Conservation (phyloP, 2,797 vertebrate genomes). For the Coilia nasus region DNA sequence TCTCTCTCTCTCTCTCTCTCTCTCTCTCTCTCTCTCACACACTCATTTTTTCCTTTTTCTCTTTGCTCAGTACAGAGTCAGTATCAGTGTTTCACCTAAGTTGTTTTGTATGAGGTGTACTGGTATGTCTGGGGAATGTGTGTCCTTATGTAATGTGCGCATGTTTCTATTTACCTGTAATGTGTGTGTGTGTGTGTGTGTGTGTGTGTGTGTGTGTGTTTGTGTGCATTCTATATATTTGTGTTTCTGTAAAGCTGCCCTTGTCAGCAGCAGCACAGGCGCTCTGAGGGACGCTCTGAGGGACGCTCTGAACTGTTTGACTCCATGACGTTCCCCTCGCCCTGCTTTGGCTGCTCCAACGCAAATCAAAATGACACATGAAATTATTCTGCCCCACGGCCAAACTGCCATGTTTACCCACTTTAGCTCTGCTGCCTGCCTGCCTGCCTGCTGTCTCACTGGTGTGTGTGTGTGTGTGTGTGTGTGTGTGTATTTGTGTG, state of each 20-base stretch:
- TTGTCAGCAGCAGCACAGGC: background rate
- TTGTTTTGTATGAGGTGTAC: background rate
- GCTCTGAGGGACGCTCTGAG: background rate
- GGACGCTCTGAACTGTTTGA: background rate
- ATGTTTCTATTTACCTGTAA: background rate
- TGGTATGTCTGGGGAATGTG: background rate
- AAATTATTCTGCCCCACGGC: background rate
- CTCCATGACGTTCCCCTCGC: background rate
- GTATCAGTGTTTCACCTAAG: background rate
- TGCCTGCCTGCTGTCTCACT: background rate
- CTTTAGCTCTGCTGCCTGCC: background rate
- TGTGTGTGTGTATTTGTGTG: too few species aligned
- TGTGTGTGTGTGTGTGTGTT: background rate
- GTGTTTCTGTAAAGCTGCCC: background rate
- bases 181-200: background rate
- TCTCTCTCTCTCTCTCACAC: too few species aligned
- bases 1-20: too few species aligned
- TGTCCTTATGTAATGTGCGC: background rate
- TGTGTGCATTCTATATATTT: background rate
- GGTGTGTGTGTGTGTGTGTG: too few species aligned
- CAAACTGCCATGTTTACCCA: background rate
- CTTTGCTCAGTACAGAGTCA: too few species aligned
- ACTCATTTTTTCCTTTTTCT: too few species aligned
- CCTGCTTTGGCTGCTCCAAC: background rate
- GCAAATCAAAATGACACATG: background rate